phyloP scores from a whole-genome alignment of 2,113 vertebrate species.

The Sinocyclocheilus anshuiensis region DNA sequence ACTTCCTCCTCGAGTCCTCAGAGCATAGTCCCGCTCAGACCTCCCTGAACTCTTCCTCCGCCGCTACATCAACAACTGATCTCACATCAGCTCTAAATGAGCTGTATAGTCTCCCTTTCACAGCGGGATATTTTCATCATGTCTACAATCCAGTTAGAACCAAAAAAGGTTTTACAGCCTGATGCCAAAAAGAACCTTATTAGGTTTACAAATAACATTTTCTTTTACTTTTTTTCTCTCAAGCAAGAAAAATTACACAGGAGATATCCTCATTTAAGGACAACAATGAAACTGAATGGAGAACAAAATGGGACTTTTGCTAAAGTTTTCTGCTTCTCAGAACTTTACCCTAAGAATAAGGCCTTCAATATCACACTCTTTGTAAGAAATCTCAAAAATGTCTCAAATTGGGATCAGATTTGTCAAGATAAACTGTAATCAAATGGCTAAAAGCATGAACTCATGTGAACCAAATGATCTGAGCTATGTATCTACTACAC shows the following conservation, averaged over 20 bases:
- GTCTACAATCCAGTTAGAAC: neutral
- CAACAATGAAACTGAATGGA: neutral
- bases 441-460: no score
- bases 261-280: neutral
- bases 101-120: neutral
- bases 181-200: neutral
- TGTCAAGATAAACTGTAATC: no score
- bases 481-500: no score
- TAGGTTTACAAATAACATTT: neutral
- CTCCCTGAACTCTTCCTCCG: constrained; percentile 24
- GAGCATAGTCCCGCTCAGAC: constrained; percentile 23
- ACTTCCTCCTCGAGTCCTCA: neutral
- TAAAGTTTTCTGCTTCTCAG: neutral
- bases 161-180: neutral
- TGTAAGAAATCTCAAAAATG: no score
- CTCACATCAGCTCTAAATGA: constrained; percentile 26
- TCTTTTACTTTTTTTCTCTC: neutral
- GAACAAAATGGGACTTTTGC: neutral
- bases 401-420: no score
- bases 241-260: neutral
- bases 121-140: constrained; percentile 20
- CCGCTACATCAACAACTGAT: constrained; percentile 28
- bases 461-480: no score
- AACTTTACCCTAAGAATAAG: neutral
- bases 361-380: no score